Conservation (phyloP, 1,140 invertebrate genomes). For the Bicyclus anynana region DNA sequence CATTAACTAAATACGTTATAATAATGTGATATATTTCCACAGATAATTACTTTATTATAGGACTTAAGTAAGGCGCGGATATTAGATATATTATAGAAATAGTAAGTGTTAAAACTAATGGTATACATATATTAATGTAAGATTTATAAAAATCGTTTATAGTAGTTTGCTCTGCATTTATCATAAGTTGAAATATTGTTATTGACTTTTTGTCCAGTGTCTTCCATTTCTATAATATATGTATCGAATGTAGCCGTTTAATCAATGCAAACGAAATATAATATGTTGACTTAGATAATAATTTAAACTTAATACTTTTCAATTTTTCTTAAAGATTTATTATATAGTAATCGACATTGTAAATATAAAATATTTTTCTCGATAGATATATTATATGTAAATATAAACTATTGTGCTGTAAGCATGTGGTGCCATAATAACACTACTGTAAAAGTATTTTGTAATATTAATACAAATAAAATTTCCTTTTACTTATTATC, state of each 20-base stretch:
- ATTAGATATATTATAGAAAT: constrained; percentile 27
- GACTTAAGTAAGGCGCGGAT: constrained; percentile 49
- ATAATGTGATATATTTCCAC: constrained; percentile 67
- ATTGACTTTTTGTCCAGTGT: constrained; percentile 43
- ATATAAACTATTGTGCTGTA: constrained; percentile 60
- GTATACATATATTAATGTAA: constrained; percentile 24
- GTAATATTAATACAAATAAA: constrained; percentile 33
- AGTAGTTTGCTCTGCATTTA: constrained; percentile 26
- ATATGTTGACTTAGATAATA: constrained; percentile 14
- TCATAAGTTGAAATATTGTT: constrained; percentile 20
- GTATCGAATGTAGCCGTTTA: constrained; percentile 7
- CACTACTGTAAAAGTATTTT: constrained; percentile 61
- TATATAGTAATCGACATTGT: constrained; percentile 18
- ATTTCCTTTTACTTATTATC: constrained; percentile 1
- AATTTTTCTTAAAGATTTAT: neutral
- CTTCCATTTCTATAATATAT: constrained; percentile 48
- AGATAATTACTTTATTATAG: constrained; percentile 45
- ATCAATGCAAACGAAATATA: neutral
- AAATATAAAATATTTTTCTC: constrained; percentile 26
- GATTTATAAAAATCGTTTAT: constrained; percentile 18
- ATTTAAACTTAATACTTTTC: neutral
- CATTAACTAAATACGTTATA: constrained; percentile 44
- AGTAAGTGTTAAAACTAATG: constrained; percentile 23
- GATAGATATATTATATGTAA: too few relatives aligned
- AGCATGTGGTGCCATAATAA: constrained; percentile 74